Percentiles rank a stretch among this genome's conserved stretches.
Evolutionary conservation across 2,113 vertebrate species (phyloP).

Genomic region (Petaurus breviceps): DNA sequence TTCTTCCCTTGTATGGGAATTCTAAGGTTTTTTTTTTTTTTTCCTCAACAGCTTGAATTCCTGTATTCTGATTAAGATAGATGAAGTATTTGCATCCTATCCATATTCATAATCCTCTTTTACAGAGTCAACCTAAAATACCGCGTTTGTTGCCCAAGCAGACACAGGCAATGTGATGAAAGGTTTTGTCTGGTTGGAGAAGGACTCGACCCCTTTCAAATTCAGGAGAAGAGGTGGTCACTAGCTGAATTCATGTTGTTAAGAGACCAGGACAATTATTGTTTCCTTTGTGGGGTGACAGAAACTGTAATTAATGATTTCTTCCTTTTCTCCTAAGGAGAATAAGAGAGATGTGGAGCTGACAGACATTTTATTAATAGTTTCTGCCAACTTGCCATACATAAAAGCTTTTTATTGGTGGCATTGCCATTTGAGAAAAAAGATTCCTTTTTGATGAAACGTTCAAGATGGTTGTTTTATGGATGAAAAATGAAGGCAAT

Average conservation of each 20-base stretch:
- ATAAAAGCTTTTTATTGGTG: slow-evolving; percentile 93
- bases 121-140: slow-evolving; percentile 85
- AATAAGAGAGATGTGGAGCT: slow-evolving; percentile 87
- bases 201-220: slow-evolving; percentile 89
- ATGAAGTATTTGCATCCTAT: slow-evolving; percentile 89
- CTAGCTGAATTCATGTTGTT: slow-evolving; percentile 89
- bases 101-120: slow-evolving; percentile 88
- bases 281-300: slow-evolving; percentile 90
- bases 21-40: slow-evolving; percentile 78
- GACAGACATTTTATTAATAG: slow-evolving; percentile 98
- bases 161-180: slow-evolving; percentile 87
- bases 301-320: slow-evolving; percentile 98
- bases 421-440: slow-evolving; percentile 87
- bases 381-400: slow-evolving; percentile 90
- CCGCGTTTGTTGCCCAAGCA: slow-evolving; percentile 88
- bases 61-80: slow-evolving; percentile 88
- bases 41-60: slow-evolving; percentile 85
- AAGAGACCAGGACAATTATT: slow-evolving; percentile 87
- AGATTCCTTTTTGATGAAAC: slow-evolving; percentile 86
- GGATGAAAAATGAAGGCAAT: slow-evolving; percentile 94
- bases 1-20: slow-evolving; percentile 80
- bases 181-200: slow-evolving; percentile 84
- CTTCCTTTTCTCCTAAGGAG: slow-evolving; percentile 88
- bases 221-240: slow-evolving; percentile 91
- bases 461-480: slow-evolving; percentile 86